A percentile compares a stretch with the other conserved stretches of the same genome.
phyloP scores from a whole-genome alignment of 2,888 invertebrate species.

The Desoria tigrina region DNA sequence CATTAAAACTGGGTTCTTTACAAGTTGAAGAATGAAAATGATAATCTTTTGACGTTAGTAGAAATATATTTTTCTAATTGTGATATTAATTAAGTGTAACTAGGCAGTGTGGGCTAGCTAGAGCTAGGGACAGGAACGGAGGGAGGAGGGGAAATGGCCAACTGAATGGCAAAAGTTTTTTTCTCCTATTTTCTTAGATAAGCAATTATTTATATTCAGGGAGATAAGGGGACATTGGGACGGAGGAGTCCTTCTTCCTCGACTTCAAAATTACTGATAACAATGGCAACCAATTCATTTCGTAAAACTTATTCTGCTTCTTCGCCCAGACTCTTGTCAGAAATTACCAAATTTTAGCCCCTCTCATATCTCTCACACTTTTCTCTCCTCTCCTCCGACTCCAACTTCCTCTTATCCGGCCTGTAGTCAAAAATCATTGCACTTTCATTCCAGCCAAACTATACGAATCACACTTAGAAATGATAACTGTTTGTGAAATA shows the following conservation, averaged over 20 bases:
- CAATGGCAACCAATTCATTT: slow-evolving; percentile 45
- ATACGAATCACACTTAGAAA: slow-evolving; percentile 4
- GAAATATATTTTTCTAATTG: slow-evolving; percentile 52
- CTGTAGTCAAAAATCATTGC: too few relatives aligned
- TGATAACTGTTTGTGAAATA: neutral
- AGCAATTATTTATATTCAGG: slow-evolving; percentile 46
- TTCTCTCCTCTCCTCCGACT: slow-evolving; percentile 18
- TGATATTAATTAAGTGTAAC: slow-evolving; percentile 47
- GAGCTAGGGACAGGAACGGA: slow-evolving; percentile 21
- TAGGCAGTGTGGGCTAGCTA: neutral
- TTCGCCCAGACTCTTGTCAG: slow-evolving; percentile 28
- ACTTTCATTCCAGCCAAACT: neutral
- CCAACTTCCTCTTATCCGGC: neutral
- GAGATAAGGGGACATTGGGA: slow-evolving; percentile 34
- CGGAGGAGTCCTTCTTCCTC: neutral
- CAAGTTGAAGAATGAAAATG: slow-evolving; percentile 13
- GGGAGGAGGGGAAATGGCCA: slow-evolving; percentile 35
- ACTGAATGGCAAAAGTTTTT: slow-evolving; percentile 45
- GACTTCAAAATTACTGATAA: slow-evolving; percentile 38
- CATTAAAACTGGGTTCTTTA: neutral
- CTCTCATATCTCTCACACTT: neutral
- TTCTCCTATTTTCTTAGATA: slow-evolving; percentile 36
- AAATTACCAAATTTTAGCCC: slow-evolving; percentile 33
- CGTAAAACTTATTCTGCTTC: slow-evolving; percentile 34
- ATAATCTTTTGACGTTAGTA: slow-evolving; percentile 42